phyloP scores from a whole-genome alignment of 2,113 vertebrate species.

The Leucosticte australis region DNA sequence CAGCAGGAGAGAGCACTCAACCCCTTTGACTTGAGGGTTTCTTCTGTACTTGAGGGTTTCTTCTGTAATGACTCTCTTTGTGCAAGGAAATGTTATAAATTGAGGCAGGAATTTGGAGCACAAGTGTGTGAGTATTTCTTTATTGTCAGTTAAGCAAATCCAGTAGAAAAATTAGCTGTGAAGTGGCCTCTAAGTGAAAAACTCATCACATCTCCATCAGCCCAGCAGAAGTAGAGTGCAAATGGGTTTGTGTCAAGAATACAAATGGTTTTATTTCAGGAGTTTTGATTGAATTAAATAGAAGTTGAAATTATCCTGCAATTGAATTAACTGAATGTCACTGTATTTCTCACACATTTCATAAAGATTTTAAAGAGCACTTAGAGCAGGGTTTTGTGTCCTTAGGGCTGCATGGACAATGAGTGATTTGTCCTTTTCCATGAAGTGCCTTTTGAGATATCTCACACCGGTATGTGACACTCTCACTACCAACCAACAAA shows the following conservation, averaged over 20 bases:
- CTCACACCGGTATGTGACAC: background rate
- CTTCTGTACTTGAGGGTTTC: background rate
- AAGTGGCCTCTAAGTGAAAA: constrained; percentile 29
- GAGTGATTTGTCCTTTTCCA: background rate
- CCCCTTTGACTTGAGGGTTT: background rate
- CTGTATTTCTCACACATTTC: constrained; percentile 7
- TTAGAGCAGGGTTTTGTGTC: background rate
- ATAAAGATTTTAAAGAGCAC: background rate
- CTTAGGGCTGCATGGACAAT: background rate
- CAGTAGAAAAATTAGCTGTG: constrained; percentile 9
- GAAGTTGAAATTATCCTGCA: constrained; percentile 11
- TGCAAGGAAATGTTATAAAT: background rate
- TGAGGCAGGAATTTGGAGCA: background rate
- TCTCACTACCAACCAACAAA: background rate
- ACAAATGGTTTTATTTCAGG: background rate
- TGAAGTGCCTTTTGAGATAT: background rate
- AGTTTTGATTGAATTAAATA: constrained; percentile 24
- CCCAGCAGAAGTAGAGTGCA: background rate
- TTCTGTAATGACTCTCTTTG: background rate
- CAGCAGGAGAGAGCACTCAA: background rate
- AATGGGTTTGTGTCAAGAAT: background rate
- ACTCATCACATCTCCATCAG: background rate
- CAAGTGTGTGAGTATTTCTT: background rate
- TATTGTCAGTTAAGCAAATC: background rate
- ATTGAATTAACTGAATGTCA: constrained; percentile 9